Conservation (phyloP, 2,113 vertebrate genomes). For the Todiramphus saurophagus region DNA sequence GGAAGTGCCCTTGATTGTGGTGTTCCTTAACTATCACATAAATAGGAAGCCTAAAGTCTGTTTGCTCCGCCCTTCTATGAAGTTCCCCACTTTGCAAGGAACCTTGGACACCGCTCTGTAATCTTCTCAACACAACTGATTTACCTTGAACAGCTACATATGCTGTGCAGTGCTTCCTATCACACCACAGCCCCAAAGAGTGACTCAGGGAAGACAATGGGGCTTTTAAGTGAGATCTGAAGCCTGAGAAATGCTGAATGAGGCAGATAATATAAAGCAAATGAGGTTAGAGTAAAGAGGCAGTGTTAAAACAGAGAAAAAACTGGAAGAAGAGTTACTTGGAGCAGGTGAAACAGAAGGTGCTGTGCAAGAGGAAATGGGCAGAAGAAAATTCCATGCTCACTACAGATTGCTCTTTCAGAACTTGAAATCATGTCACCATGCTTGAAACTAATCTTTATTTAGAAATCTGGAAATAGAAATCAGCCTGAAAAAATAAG, state of each 20-base stretch:
- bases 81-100: not conserved
- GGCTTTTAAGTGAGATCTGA: not conserved
- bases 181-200: fast-evolving
- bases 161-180: not conserved
- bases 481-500: not conserved
- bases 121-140: not conserved
- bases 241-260: not conserved
- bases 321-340: not conserved
- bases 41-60: not conserved
- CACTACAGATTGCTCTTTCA: not conserved
- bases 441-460: not conserved
- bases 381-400: not conserved
- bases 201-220: not conserved
- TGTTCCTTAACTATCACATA: not conserved
- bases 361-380: not conserved
- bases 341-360: not conserved
- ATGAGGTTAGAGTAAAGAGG: not conserved
- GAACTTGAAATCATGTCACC: not conserved
- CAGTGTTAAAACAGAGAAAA: not conserved
- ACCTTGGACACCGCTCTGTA: not conserved
- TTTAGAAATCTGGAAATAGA: not conserved
- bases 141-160: not conserved
- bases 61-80: not conserved
- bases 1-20: not conserved
- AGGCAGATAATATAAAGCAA: not conserved